Conservation (phyloP, 2,888 invertebrate species). For the Lampropteryx suffumata region DNA sequence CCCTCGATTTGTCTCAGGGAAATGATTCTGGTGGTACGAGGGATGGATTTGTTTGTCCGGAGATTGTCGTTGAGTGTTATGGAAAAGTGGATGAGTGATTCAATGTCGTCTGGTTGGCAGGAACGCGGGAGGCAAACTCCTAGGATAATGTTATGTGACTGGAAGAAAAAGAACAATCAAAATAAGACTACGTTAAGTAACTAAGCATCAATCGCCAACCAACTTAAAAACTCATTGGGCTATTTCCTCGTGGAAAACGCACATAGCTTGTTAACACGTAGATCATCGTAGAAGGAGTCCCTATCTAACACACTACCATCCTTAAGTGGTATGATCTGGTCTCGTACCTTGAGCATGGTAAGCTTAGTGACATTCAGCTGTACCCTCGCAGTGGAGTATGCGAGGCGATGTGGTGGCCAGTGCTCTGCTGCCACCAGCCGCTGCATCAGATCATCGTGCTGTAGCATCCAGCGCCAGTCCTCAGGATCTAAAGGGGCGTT, state of each 20-base stretch:
- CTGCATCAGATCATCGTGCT: constrained; percentile 48
- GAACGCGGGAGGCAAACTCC: constrained; percentile 77
- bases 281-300: too few relatives aligned
- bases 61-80: constrained; percentile 70
- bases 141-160: constrained; percentile 63
- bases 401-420: constrained; percentile 58
- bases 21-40: constrained; percentile 56
- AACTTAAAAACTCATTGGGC: too few relatives aligned
- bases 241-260: too few relatives aligned
- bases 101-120: constrained; percentile 68
- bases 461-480: constrained; percentile 55
- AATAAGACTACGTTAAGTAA: background rate
- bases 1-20: constrained; percentile 54
- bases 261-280: too few relatives aligned
- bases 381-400: constrained; percentile 55
- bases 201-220: too few relatives aligned
- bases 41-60: constrained; percentile 59
- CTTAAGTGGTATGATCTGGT: too few relatives aligned
- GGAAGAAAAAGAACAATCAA: constrained; percentile 40
- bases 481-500: constrained; percentile 36
- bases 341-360: constrained; percentile 58
- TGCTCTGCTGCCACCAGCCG: constrained; percentile 48
- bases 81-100: constrained; percentile 73
- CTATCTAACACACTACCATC: too few relatives aligned
- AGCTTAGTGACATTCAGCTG: constrained; percentile 69